Evolutionary conservation across 2,113 vertebrate genomes (phyloP).

Genomic region (Marmota monax): DNA sequence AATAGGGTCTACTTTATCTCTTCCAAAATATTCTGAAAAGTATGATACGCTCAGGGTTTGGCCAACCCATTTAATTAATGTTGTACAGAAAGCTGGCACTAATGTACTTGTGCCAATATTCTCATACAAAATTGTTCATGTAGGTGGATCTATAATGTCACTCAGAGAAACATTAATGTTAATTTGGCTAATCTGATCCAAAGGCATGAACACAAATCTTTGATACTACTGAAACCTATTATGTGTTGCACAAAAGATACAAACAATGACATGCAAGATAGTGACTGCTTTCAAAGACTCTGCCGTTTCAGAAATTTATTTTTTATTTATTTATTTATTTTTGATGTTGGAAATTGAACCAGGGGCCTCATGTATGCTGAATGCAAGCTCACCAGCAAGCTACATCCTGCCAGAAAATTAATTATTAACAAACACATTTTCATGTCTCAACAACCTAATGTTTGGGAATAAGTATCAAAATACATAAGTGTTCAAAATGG

Average conservation of each 20-base stretch:
- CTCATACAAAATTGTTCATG: not conserved
- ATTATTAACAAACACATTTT: conserved; percentile 15
- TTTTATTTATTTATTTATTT: not conserved
- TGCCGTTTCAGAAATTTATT: not conserved
- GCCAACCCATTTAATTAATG: not conserved
- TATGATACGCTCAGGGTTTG: not conserved
- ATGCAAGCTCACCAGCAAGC: not conserved
- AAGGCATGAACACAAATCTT: not conserved
- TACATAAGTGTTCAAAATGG: not conserved
- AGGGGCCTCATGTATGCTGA: not conserved
- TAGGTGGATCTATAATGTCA: not conserved
- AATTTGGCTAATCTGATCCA: not conserved
- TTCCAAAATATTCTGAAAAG: not conserved
- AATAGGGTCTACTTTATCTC: not conserved
- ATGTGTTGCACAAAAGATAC: not conserved
- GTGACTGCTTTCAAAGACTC: not conserved
- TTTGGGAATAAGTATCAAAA: conserved; percentile 26
- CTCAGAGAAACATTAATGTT: not conserved
- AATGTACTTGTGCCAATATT: not conserved
- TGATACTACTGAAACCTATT: not conserved
- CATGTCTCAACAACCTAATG: not conserved
- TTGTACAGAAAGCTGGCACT: not conserved
- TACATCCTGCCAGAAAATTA: not conserved
- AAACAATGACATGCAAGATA: not conserved
- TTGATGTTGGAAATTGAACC: not conserved